Conservation (phyloP, 2,888 invertebrate genomes). For the Microplitis manilae region DNA sequence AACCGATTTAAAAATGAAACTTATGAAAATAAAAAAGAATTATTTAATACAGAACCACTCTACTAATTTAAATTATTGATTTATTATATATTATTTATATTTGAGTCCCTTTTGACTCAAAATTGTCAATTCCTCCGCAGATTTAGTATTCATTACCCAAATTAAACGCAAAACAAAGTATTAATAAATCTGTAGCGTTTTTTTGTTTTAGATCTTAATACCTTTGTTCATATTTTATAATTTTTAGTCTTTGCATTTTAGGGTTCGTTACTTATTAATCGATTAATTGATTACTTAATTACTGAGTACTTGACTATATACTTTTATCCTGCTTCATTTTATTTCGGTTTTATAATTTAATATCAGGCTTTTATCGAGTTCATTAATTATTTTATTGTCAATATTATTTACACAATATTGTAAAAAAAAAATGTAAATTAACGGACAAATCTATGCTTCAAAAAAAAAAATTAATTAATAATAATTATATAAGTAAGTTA, state of each 20-base stretch:
- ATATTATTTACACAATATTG: background rate
- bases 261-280: background rate
- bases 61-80: background rate
- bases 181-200: background rate
- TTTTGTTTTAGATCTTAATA: background rate
- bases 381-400: too few relatives aligned
- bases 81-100: background rate
- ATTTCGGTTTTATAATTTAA: too few relatives aligned
- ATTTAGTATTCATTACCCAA: background rate
- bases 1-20: too few relatives aligned
- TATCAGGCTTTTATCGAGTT: too few relatives aligned
- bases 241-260: background rate
- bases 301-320: background rate
- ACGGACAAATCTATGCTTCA: background rate
- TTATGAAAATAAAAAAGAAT: background rate
- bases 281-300: background rate
- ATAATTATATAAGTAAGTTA: background rate
- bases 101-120: background rate
- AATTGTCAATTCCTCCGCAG: background rate
- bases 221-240: background rate
- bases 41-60: background rate
- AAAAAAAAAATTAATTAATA: background rate
- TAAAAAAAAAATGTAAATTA: background rate
- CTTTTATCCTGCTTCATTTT: background rate
- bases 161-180: background rate